These are phyloP conservation scores for Drosophila sordidula DNA, from an alignment of 2,888 invertebrate species.

Conservation along the genomic window DNA sequence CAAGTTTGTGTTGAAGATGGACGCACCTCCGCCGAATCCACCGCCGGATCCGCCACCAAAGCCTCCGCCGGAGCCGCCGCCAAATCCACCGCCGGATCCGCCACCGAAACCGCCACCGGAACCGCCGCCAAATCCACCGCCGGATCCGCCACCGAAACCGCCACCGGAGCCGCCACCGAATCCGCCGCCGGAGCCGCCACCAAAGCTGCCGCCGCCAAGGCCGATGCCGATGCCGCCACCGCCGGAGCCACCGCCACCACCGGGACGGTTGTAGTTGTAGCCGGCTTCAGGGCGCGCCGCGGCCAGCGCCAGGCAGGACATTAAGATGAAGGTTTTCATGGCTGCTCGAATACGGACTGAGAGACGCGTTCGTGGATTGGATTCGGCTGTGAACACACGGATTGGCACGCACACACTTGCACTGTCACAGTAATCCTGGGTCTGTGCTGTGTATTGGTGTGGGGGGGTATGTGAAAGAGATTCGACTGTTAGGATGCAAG, in stretches of 20 bases:
- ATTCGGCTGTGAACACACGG: constrained; percentile 19
- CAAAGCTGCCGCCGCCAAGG: constrained; percentile 52
- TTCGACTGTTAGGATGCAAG: constrained; percentile 56
- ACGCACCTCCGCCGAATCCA: constrained; percentile 67
- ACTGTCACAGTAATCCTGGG: constrained; percentile 81
- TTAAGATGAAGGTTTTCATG: constrained; percentile 85
- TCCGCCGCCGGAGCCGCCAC: constrained; percentile 44
- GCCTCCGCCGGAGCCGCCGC: constrained; percentile 59
- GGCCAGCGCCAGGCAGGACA: constrained; percentile 85
- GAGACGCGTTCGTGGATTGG: constrained; percentile 45
- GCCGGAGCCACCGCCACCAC: constrained; percentile 82
- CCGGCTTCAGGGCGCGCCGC: constrained; percentile 85
- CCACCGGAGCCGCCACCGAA: constrained; percentile 54
- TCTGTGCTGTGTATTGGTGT: constrained; percentile 68
- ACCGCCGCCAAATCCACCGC: constrained; percentile 58
- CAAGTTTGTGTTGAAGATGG: not conserved
- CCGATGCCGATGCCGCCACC: constrained; percentile 61
- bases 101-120: constrained; percentile 48
- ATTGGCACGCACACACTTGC: constrained; percentile 70
- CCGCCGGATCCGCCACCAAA: constrained; percentile 53
- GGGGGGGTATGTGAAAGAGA: constrained; percentile 54
- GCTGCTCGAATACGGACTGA: constrained; percentile 37
- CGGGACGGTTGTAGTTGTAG: constrained; percentile 85
- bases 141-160: constrained; percentile 57
- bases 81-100: constrained; percentile 60